These are phyloP conservation scores for Astur gentilis DNA, from an alignment of 2,113 vertebrate species.

Conservation along the genomic window DNA sequence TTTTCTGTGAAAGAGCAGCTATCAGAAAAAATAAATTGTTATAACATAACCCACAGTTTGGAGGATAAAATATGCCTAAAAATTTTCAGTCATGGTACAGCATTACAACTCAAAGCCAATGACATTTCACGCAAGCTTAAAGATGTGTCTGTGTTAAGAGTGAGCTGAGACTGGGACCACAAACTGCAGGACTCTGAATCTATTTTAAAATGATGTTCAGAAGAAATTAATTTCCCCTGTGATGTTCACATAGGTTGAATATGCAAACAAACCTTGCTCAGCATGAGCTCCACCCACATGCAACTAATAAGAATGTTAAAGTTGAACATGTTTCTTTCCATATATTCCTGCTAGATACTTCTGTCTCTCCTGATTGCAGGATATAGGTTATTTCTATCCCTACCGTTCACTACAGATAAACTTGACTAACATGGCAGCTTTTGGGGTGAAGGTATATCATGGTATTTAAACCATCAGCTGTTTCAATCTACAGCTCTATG, in stretches of 20 bases:
- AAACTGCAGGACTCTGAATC: not conserved
- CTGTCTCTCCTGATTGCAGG: not conserved
- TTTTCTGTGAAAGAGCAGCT: not conserved
- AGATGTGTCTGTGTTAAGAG: not conserved
- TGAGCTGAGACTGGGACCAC: not conserved
- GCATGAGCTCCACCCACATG: not conserved
- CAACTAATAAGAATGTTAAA: not conserved
- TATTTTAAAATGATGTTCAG: not conserved
- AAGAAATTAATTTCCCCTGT: not conserved
- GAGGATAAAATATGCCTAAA: not conserved
- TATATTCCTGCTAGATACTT: not conserved
- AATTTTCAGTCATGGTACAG: not conserved
- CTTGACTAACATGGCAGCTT: not conserved
- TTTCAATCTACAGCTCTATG: not conserved
- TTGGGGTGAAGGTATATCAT: not conserved
- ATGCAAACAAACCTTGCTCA: not conserved
- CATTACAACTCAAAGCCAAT: not conserved
- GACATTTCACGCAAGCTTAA: not conserved
- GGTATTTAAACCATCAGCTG: not conserved
- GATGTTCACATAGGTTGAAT: not conserved
- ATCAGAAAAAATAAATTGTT: not conserved
- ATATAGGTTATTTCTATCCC: not conserved
- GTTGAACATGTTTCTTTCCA: not conserved
- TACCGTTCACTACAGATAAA: not conserved
- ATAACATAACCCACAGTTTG: not conserved